Evolutionary conservation across 2,113 vertebrate genomes (phyloP), one percentile per base, ranked within the genome.

Genomic region (Tenebrosternarchus preto): DNA sequence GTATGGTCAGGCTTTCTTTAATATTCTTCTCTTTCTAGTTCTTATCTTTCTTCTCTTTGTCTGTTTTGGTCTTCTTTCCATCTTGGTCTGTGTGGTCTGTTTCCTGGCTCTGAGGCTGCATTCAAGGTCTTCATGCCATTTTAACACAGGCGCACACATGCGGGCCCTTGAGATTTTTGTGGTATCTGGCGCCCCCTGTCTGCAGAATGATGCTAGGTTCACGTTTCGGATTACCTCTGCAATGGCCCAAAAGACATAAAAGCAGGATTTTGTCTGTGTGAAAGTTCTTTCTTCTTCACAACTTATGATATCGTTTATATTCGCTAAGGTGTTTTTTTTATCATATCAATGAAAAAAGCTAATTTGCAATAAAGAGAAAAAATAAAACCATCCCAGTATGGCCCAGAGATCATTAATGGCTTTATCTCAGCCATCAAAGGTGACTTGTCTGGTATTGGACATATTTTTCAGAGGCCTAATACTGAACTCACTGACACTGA

Each of bases 151-250:
- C 67, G n/a, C 36, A 2, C 67, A 15, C 80, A 9, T 64, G 2
- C 27, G 6, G 25, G 4, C 46, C 27, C 33, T 22, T 36, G 8
- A 29, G 1, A 24, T 39, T 31, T 64, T 68, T 36, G 46, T 81
- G 59, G 80, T 82, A 69, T 82, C 29, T 85, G 77, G 78, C 63
- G 64, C 88, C 84, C 83, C 72, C 89, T 88, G 61, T 69, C 86
- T 84, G 83, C 72, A 59, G 75, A 16, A 0, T 55, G 2, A 6
- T n/a, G 27, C 80, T 71, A 46, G 63, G 72, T 31, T 59, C 71
- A 72, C 31, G 33, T 73, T 55, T 66, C 1, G 70, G 57, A 3
- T 73, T 75, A 78, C 76, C 69, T 66, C 85, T 84, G 88, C 90
- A 90, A 72, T 87, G 82, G 57, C 75, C 33, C 76, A 84, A 83